Evolutionary conservation across 2,888 invertebrate species (phyloP), one percentile per base, ranked within the genome.

Genomic region (Nemurella pictetii): DNA sequence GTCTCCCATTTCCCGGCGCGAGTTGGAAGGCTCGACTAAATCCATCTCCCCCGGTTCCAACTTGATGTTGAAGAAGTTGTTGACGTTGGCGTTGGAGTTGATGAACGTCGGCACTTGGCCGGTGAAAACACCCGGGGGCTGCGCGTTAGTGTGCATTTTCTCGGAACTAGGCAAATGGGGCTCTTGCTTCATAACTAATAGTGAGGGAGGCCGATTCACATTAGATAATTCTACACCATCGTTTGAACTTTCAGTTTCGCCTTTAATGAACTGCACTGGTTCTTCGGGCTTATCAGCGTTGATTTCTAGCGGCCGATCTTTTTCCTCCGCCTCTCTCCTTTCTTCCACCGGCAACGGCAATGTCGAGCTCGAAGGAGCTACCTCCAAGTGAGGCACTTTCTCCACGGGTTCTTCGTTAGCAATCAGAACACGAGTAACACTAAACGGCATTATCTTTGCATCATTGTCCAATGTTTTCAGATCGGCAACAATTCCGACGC

Each of bases 161-260:
- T 55, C 55, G 12, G 78, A 27, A 27, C 20, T 78, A 7, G 82
- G 28, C 27, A 72, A 26, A 26, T 82, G 82, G 25, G 82, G 29
- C 28, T 29, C 82, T 80, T 80, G 35, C 80, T 80, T 80, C 32
- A 80, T n/a, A 3, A 80, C 35, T 20, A 26, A 72, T 12, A 27
- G 36, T 27, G 20, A 27, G 7, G 28, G 55, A 27, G 26, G 82
- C n/a, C 20, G 80, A 20, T 32, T 35, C 5, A 36, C 26, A 80
- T 30, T 80, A 12, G 82, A 3, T 28, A 72, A 72, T 3, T 82
- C 82, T 55, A 85, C 32, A 25, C 77, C 86, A 36, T 86, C 86
- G 83, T 84, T 86, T 32, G 85, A 85, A 26, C 83, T 85, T 74
- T 86, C 85, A n/a, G 78, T 80, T 80, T 86, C 86, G 35, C 86